Conservation (phyloP, 2,113 vertebrate species). For the Chaetodon auriga region DNA sequence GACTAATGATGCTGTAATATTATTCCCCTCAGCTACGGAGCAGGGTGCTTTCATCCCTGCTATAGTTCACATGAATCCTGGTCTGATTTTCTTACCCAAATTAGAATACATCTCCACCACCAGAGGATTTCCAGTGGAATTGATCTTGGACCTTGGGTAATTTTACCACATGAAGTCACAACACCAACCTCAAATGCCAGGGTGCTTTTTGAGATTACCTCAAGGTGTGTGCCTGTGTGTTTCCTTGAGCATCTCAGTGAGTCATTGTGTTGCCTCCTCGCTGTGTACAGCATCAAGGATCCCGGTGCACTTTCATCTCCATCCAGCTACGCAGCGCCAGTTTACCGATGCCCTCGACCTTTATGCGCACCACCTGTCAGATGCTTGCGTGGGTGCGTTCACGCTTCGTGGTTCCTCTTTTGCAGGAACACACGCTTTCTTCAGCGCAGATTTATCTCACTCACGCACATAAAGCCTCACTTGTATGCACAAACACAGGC, state of each 20-base stretch:
- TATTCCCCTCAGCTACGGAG: neutral
- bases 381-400: constrained; percentile 22
- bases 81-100: neutral
- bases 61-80: neutral
- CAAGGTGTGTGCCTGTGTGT: neutral
- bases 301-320: constrained; percentile 36
- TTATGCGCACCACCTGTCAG: constrained; percentile 14
- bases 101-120: neutral
- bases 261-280: constrained; percentile 6
- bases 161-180: neutral
- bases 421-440: constrained; percentile 3
- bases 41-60: neutral
- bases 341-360: neutral
- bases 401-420: constrained; percentile 1
- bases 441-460: neutral
- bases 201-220: neutral
- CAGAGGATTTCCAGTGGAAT: neutral
- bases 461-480: constrained; percentile 1
- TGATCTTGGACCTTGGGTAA: neutral
- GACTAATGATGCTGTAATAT: neutral
- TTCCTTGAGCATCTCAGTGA: constrained; percentile 25
- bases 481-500: neutral
- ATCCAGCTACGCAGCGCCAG: constrained; percentile 19
- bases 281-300: constrained; percentile 12
- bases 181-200: neutral